These are phyloP conservation scores for Cantharis lateralis DNA, from an alignment of 2,888 invertebrate genomes.

Conservation along the genomic window DNA sequence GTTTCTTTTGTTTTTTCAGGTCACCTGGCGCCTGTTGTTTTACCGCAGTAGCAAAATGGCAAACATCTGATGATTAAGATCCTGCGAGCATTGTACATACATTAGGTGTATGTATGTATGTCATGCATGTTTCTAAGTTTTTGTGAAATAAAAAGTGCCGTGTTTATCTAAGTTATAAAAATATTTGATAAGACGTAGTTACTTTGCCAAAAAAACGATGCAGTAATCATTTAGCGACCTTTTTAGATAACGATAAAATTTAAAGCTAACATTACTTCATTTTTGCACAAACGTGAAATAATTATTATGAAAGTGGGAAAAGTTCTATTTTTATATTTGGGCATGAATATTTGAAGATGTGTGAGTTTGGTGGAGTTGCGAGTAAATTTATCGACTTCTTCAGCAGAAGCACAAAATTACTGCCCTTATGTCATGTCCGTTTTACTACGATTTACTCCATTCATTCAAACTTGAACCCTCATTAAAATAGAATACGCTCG, in stretches of 20 bases:
- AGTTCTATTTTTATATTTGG: not conserved
- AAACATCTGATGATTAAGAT: too few relatives aligned
- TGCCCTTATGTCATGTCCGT: constrained; percentile 1
- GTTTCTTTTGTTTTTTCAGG: too few relatives aligned
- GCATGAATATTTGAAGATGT: not conserved
- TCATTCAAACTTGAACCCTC: constrained; percentile 2
- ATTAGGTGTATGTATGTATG: too few relatives aligned
- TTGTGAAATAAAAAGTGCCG: not conserved
- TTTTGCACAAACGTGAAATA: not conserved
- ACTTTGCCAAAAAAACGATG: constrained; percentile 1
- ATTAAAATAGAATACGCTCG: constrained; percentile 1
- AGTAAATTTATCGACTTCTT: not conserved
- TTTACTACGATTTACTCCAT: constrained; percentile 4
- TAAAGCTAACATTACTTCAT: not conserved
- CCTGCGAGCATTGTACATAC: too few relatives aligned
- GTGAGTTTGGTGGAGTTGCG: not conserved
- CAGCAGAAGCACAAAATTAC: not conserved
- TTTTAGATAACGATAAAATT: constrained; percentile 6
- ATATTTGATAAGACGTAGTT: not conserved
- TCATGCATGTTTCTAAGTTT: not conserved
- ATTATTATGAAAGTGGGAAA: not conserved
- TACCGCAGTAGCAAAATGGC: too few relatives aligned
- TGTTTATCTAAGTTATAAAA: not conserved
- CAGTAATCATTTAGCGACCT: constrained; percentile 1
- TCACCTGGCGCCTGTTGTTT: too few relatives aligned